Base-by-base conservation (phyloP, 2,888 invertebrate species). In the Dicranocentrus wangi region DNA sequence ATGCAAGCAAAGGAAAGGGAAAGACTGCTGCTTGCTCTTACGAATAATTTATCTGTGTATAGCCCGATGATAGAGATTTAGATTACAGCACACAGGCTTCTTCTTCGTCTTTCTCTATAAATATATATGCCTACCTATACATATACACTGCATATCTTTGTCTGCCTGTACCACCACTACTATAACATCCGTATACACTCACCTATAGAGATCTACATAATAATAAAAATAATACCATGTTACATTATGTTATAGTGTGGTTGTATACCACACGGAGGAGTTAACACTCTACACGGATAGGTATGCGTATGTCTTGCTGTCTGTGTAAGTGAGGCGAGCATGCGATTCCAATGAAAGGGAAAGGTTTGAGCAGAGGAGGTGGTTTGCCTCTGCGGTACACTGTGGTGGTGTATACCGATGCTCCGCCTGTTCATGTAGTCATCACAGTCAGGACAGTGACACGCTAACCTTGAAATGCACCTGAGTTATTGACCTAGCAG, bases 381-480 rank as follows among this genome's bases (percentile, higher is more conserved):
- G 76, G 68, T 76, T 42, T 47, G 21, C 68, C n/a, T 13, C 15
- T 43, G n/a, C 13, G 39, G 51, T 15, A 51, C 8, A 13, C 10
- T 23, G 7, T 58, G 58, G 53, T 53, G 47, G 43, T 8, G 70
- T 53, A 55, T 42, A 42, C 63, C 53, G 21, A 27, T 42, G 73
- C 76, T 82, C 82, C 80, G 73, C 82, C 79, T 82, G 75, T 21
- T 75, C 76, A 69, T 81, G 78, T 76, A 72, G 42, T 79, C 71
- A 63, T 79, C 65, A 51, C 43, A 27, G 65, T 19, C 79, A 82
- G 83, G 83, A 81, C 83, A 86, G 81, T 86, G 86, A 84, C 86
- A 85, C 83, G 84, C 82, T 86, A 86, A 86, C 86, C 86, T 86
- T 86, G 85, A 86, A 86, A 86, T 85, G 84, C 84, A 85, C 85